Conservation (phyloP, 2,888 invertebrate genomes). For the Spilosoma lubricipeda region DNA sequence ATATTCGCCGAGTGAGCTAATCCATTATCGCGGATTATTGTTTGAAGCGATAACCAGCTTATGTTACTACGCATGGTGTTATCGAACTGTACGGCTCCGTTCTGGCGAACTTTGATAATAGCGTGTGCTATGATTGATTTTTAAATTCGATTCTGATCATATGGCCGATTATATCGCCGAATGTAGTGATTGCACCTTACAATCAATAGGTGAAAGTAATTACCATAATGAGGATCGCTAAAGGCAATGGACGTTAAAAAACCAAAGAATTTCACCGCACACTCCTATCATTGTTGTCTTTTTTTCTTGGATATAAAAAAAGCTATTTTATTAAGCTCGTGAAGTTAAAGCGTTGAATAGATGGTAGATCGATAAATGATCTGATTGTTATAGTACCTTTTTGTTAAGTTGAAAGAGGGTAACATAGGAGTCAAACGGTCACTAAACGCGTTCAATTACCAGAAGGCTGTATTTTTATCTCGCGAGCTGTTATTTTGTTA, state of each 20-base stretch:
- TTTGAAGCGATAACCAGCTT: slow-evolving; percentile 74
- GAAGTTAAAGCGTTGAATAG: slow-evolving; percentile 26
- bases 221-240: slow-evolving; percentile 45
- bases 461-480: background rate
- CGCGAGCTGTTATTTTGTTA: background rate
- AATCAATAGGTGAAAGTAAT: slow-evolving; percentile 52
- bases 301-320: slow-evolving; percentile 38
- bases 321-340: slow-evolving; percentile 40
- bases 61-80: slow-evolving; percentile 66
- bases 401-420: slow-evolving; percentile 8
- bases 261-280: slow-evolving; percentile 45
- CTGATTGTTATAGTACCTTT: slow-evolving; percentile 26
- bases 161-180: slow-evolving; percentile 45
- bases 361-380: slow-evolving; percentile 43
- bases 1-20: slow-evolving; percentile 77
- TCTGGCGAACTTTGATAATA: slow-evolving; percentile 56
- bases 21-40: slow-evolving; percentile 85
- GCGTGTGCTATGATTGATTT: slow-evolving; percentile 60
- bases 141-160: slow-evolving; percentile 53
- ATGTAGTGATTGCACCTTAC: slow-evolving; percentile 27
- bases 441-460: background rate
- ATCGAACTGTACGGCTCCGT: slow-evolving; percentile 53
- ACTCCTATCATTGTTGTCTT: slow-evolving; percentile 40
- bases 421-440: slow-evolving; percentile 7
- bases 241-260: slow-evolving; percentile 43